phyloP scores from a whole-genome alignment of 2,888 invertebrate genomes.

The Polydrusus pterygomalis region DNA sequence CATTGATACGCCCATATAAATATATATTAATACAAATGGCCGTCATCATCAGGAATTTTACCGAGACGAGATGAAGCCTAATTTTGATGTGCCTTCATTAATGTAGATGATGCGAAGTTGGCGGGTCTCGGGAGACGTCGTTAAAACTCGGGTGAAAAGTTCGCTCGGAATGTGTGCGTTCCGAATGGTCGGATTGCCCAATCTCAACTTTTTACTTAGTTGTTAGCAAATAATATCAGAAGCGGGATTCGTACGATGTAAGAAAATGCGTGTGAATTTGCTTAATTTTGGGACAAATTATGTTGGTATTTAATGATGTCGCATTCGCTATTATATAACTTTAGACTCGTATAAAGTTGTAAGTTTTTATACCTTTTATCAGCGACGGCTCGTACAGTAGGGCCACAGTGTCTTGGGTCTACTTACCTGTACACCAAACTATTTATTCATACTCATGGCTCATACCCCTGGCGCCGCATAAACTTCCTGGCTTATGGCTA shows the following conservation, averaged over 20 bases:
- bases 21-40: conserved; percentile 71
- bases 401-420: too few relatives aligned
- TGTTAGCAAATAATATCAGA: background rate
- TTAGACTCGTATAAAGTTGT: too few relatives aligned
- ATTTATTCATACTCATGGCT: too few relatives aligned
- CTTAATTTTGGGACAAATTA: background rate
- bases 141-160: conserved; percentile 55
- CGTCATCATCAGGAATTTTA: conserved; percentile 61
- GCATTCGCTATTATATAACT: too few relatives aligned
- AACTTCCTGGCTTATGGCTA: too few relatives aligned
- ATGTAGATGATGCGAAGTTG: conserved; percentile 63
- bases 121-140: conserved; percentile 52
- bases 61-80: conserved; percentile 56
- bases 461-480: too few relatives aligned
- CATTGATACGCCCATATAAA: conserved; percentile 70
- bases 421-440: too few relatives aligned
- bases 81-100: conserved; percentile 64
- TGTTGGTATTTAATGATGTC: too few relatives aligned
- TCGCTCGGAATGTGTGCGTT: conserved; percentile 8
- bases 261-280: background rate
- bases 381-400: too few relatives aligned
- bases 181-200: conserved; percentile 1
- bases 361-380: too few relatives aligned
- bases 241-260: background rate
- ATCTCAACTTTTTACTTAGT: conserved; percentile 28